phyloP scores from a whole-genome alignment of 2,797 vertebrate species.

The Dryobates pubescens region DNA sequence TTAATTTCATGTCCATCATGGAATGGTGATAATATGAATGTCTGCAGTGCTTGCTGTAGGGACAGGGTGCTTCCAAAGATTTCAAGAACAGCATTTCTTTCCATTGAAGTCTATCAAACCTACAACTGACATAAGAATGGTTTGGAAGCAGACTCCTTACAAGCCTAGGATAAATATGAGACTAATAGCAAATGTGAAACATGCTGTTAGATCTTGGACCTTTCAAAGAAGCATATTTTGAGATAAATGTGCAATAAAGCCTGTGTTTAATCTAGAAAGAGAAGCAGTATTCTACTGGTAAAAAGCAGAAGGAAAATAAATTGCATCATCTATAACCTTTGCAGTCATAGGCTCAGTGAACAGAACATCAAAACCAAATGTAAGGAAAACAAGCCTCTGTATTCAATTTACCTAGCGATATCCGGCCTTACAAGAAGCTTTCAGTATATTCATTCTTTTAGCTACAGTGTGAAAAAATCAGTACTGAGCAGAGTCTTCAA shows the following conservation, averaged over 20 bases:
- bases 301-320: constrained; percentile 68
- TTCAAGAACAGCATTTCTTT: neutral
- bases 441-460: constrained; percentile 30
- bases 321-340: constrained; percentile 72
- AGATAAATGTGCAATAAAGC: constrained; percentile 62
- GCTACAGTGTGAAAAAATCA: constrained; percentile 52
- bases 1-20: neutral
- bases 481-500: neutral
- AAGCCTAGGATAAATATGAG: neutral
- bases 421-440: constrained; percentile 42
- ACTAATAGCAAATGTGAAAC: constrained; percentile 27
- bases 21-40: neutral
- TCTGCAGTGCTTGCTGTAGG: neutral
- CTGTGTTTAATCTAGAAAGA: constrained; percentile 66
- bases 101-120: neutral
- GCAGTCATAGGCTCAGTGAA: constrained; percentile 65
- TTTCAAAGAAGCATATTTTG: constrained; percentile 48
- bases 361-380: constrained; percentile 75
- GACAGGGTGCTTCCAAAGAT: neutral
- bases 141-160: neutral
- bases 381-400: constrained; percentile 69
- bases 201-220: constrained; percentile 4
- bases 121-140: neutral
- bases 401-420: constrained; percentile 69
- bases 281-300: constrained; percentile 61